Evolutionary conservation across 2,113 vertebrate genomes (phyloP), one percentile per base, ranked within the genome.

Genomic region (Lathamus discolor): DNA sequence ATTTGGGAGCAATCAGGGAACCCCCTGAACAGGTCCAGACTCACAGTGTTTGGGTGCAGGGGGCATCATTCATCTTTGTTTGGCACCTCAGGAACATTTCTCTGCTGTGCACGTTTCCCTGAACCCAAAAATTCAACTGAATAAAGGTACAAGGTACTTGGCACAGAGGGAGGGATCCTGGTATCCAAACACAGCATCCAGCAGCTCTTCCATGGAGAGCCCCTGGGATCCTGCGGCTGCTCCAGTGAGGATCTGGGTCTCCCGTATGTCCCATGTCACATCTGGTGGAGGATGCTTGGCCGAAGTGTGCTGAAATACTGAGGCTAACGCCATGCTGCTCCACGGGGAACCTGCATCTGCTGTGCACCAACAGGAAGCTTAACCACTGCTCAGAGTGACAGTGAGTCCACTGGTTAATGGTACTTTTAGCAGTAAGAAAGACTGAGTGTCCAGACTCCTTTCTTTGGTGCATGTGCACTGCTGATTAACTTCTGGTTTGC

Each of bases 241-340:
- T 84, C 44, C 82, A 84, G 73, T 59, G 49, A n/a, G 51, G 61
- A 12, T 31, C 41, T 67, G 83, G 22, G 41, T 52, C 16, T 66
- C 49, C 59, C 31, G 2, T 8, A 9, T 10, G 12, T 23, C 39
- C 49, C 1, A 0, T 37, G 25, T 22, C 54, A 44, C 13, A 31
- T 17, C 48, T 43, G 7, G 6, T 41, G 39, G 20, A n/a, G 13
- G 31, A 35, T 43, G 52, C 20, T 44, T 31, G 17, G 70, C 35
- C 19, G 17, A 55, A 51, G 24, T 1, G 3, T 70, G 67, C 12
- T 72, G 23, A 18, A 37, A 5, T 20, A 12, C 3, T 25, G 68
- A 73, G 41, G 33, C 8, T 46, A 23, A 27, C 17, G 44, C 39
- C 54, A 7, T 1, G 14, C 14, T 59, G 23, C 43, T 54, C 28